phyloP scores from a whole-genome alignment of 1,140 invertebrate genomes.

The Brachionus plicatilis region DNA sequence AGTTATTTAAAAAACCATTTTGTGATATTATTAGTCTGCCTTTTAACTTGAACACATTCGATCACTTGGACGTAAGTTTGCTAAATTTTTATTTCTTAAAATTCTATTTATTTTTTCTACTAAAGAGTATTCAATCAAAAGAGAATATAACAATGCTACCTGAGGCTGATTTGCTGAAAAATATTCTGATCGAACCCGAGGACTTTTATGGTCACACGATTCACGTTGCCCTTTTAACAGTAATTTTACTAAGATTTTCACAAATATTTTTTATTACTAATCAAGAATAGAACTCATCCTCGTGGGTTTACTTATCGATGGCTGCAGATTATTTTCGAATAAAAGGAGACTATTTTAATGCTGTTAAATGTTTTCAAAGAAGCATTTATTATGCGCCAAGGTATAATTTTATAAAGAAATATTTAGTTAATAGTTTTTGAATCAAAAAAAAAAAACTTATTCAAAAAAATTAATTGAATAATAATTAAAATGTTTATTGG shows the following conservation, averaged over 20 bases:
- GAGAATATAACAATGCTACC: constrained; percentile 38
- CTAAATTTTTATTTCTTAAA: background rate
- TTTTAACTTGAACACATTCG: constrained; percentile 21
- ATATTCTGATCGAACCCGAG: background rate
- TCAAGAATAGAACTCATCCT: constrained; percentile 29
- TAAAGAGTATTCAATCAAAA: constrained; percentile 35
- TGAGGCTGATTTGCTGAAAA: background rate
- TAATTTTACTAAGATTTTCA: background rate
- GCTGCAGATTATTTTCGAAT: constrained; percentile 32
- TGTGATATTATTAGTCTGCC: constrained; percentile 15
- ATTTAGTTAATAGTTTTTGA: background rate
- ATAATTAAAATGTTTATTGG: too few relatives aligned
- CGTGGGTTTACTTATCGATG: constrained; percentile 24
- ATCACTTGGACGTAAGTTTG: constrained; percentile 24
- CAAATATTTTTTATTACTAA: background rate
- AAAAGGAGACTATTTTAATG: constrained; percentile 24
- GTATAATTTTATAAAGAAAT: background rate
- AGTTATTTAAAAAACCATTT: constrained; percentile 32
- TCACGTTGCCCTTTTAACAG: constrained; percentile 3
- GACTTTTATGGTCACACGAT: constrained; percentile 34
- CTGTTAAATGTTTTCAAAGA: constrained; percentile 36
- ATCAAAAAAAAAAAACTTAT: background rate
- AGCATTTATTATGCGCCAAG: background rate
- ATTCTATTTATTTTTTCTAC: background rate
- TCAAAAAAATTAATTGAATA: too few relatives aligned